Conservation (phyloP, 2,888 invertebrate species). For the Tenthredo mesomela region DNA sequence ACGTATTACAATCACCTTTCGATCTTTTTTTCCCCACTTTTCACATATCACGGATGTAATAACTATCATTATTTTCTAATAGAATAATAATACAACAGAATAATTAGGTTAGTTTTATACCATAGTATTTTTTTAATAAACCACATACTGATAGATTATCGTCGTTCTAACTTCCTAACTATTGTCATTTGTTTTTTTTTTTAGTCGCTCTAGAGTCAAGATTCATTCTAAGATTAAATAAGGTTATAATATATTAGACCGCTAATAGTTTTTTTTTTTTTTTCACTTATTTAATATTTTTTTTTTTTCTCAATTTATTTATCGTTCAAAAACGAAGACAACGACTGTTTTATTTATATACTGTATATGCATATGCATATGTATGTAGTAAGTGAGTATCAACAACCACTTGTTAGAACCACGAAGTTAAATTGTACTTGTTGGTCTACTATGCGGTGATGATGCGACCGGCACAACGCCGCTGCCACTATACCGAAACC, state of each 20-base stretch:
- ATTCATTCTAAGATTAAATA: too few relatives aligned
- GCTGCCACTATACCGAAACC: slow-evolving; percentile 2
- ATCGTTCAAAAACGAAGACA: background rate
- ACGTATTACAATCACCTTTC: background rate
- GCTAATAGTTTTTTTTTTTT: too few relatives aligned
- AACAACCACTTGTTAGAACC: slow-evolving; percentile 48
- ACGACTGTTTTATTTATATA: background rate
- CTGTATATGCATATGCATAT: too few relatives aligned
- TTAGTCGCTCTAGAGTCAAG: too few relatives aligned
- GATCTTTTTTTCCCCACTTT: background rate
- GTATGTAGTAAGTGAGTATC: background rate
- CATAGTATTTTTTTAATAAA: background rate
- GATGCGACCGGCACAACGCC: slow-evolving; percentile 27
- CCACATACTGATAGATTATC: background rate
- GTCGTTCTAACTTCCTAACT: too few relatives aligned
- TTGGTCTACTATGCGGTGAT: background rate
- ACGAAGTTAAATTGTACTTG: background rate
- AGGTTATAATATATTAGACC: too few relatives aligned
- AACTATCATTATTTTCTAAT: background rate
- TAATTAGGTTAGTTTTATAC: background rate
- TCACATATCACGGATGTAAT: background rate
- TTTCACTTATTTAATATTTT: background rate
- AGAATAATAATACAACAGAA: background rate
- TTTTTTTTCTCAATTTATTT: background rate
- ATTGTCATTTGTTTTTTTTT: too few relatives aligned